Conservation (phyloP, 2,888 invertebrate species). For the Aspidiotus destructor region DNA sequence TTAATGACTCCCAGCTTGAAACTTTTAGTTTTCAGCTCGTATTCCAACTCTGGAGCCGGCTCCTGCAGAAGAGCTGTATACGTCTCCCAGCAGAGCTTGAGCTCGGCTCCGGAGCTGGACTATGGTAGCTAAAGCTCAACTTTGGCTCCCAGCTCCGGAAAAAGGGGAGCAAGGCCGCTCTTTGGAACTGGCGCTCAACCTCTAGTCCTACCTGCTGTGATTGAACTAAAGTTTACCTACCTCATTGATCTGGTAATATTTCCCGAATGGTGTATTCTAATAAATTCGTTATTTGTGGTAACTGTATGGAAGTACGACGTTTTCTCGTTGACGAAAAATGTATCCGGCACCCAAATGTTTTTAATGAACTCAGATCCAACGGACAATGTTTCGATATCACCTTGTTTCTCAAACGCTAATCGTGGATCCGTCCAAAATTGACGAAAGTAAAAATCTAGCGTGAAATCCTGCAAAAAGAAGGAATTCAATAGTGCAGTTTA, state of each 20-base stretch:
- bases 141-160: too few species aligned
- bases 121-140: too few species aligned
- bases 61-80: too few species aligned
- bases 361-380: conserved; percentile 93
- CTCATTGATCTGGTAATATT: conserved; percentile 91
- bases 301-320: conserved; percentile 99
- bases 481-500: background rate
- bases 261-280: conserved; percentile 89
- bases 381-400: conserved; percentile 80
- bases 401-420: conserved; percentile 80
- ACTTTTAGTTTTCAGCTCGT: too few species aligned
- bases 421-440: conserved; percentile 97
- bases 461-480: conserved; percentile 67
- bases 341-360: conserved; percentile 99
- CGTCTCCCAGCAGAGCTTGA: too few species aligned
- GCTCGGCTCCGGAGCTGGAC: too few species aligned
- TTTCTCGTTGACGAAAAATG: conserved; percentile 99
- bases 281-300: conserved; percentile 98
- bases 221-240: too few species aligned
- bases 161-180: too few species aligned
- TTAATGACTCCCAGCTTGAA: too few species aligned
- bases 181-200: too few species aligned
- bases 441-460: conserved; percentile 96
- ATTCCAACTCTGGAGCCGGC: too few species aligned
- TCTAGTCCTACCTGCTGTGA: too few species aligned